phyloP scores from a whole-genome alignment of 2,888 invertebrate genomes.

The Rutpela maculata region DNA sequence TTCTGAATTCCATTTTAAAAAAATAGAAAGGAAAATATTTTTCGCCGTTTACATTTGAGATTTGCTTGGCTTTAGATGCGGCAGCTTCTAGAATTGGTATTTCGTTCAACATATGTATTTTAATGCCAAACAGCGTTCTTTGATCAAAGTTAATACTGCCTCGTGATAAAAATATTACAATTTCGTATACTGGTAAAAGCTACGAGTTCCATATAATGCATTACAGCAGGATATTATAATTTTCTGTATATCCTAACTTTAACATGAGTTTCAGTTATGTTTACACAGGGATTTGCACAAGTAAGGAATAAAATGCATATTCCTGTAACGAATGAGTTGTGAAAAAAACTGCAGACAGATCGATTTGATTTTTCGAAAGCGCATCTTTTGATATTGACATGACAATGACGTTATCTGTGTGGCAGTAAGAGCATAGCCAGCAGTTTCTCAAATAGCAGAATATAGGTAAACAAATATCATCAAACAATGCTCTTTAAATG shows the following conservation, averaged over 20 bases:
- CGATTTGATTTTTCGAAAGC: too few relatives aligned
- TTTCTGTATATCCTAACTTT: background rate
- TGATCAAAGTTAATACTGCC: background rate
- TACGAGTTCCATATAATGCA: background rate
- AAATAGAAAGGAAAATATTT: background rate
- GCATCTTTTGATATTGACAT: too few relatives aligned
- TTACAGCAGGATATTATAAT: background rate
- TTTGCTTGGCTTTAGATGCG: background rate
- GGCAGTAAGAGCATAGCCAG: too few relatives aligned
- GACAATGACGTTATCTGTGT: too few relatives aligned
- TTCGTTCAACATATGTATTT: conserved; percentile 3
- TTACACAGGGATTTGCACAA: too few relatives aligned
- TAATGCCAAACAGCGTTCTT: conserved; percentile 3
- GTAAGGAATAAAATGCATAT: too few relatives aligned
- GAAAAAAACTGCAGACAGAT: too few relatives aligned
- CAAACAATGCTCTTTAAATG: too few relatives aligned
- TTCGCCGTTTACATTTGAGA: background rate
- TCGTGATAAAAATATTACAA: background rate
- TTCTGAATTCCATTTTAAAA: background rate
- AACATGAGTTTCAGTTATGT: too few relatives aligned
- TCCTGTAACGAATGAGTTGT: too few relatives aligned
- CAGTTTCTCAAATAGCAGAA: too few relatives aligned
- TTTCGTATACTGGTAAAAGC: background rate
- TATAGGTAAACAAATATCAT: too few relatives aligned
- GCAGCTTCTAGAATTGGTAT: background rate